Evolutionary conservation across 2,888 invertebrate genomes (phyloP).

Genomic region (Dolomedes plantarius): DNA sequence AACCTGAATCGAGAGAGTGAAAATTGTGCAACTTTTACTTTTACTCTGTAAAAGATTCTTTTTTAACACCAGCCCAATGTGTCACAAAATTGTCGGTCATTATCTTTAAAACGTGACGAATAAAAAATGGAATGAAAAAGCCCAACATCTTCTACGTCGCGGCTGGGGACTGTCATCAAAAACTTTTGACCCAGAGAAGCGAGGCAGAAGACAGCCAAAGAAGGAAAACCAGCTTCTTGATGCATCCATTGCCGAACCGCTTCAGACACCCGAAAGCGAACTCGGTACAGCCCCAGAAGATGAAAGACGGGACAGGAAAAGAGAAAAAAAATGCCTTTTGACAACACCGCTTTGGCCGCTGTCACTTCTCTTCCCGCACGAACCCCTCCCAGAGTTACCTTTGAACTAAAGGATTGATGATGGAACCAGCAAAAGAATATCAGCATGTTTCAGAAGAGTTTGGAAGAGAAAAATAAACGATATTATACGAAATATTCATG

Average conservation of each 20-base stretch:
- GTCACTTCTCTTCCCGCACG: conserved; percentile 10
- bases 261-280: conserved; percentile 27
- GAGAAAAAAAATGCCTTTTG: conserved; percentile 5
- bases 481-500: background rate
- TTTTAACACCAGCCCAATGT: background rate
- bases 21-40: background rate
- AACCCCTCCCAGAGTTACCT: conserved; percentile 34
- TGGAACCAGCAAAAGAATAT: background rate
- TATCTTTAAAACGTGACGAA: conserved; percentile 1
- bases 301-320: background rate
- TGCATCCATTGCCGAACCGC: conserved; percentile 9
- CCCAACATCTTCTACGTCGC: background rate
- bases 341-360: conserved; percentile 20
- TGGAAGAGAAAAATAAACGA: background rate
- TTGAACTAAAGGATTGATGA: conserved; percentile 32
- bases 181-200: conserved; percentile 12
- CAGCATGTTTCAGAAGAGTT: background rate
- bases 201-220: background rate
- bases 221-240: conserved; percentile 17
- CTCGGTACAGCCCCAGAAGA: conserved; percentile 12
- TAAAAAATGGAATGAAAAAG: background rate
- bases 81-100: conserved; percentile 13
- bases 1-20: too few species aligned
- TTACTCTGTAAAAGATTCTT: background rate
- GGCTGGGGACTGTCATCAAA: conserved; percentile 16